Evolutionary conservation across 2,797 vertebrate species (phyloP).

Genomic region (Pangasius krempfi): DNA sequence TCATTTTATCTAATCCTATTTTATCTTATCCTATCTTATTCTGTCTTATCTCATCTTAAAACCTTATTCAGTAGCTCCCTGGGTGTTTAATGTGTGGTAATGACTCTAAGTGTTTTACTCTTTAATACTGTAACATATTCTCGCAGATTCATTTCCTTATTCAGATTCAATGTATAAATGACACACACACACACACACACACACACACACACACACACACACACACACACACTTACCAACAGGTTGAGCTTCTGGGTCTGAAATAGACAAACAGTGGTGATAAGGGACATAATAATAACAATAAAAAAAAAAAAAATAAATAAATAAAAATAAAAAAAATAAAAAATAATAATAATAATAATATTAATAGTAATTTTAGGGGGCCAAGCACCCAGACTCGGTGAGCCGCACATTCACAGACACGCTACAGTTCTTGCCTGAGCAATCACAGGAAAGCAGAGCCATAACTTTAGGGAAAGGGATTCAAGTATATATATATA

Average conservation of each 20-base stretch:
- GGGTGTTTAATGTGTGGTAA: background rate
- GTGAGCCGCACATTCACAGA: too few relatives aligned
- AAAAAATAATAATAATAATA: background rate
- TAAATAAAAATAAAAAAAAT: background rate
- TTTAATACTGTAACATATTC: background rate
- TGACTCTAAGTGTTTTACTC: background rate
- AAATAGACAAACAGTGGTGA: background rate
- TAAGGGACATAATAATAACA: background rate
- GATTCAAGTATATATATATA: too few relatives aligned
- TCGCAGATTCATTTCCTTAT: background rate
- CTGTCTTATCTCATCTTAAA: background rate
- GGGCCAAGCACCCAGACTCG: too few relatives aligned
- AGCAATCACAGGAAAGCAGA: too few relatives aligned
- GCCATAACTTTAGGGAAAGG: too few relatives aligned
- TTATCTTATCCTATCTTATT: background rate
- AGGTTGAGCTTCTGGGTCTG: slow-evolving; percentile 17
- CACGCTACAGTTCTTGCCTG: too few relatives aligned
- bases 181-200: slow-evolving; percentile 1
- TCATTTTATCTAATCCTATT: background rate
- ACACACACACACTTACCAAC: slow-evolving; percentile 32
- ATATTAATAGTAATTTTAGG: background rate
- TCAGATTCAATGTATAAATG: slow-evolving; percentile 2
- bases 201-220: slow-evolving; percentile 29
- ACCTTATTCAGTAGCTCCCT: background rate
- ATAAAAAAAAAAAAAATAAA: too few relatives aligned